A percentile compares a stretch with the other conserved stretches of the same genome.
phyloP scores from a whole-genome alignment of 2,113 vertebrate species.

The Sciurus niger region DNA sequence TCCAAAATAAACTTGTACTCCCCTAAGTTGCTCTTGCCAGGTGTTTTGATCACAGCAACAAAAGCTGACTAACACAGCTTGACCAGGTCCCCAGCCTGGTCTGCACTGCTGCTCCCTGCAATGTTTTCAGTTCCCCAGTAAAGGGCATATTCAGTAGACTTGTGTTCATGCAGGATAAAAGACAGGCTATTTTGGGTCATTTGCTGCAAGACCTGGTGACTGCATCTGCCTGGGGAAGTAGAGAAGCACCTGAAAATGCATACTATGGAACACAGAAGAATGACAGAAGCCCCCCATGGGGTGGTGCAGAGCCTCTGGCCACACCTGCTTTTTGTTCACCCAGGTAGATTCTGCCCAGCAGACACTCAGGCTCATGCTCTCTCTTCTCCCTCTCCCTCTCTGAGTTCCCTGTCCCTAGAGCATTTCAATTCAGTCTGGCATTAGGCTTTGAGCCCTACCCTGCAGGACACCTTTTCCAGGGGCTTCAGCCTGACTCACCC shows the following conservation, averaged over 20 bases:
- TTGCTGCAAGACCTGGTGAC: slow-evolving; percentile 38
- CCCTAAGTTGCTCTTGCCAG: no score
- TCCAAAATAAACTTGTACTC: no score
- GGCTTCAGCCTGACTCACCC: not conserved
- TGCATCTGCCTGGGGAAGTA: slow-evolving; percentile 24
- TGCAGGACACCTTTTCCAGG: not conserved
- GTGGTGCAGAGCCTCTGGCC: fast-evolving
- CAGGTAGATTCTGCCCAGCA: not conserved
- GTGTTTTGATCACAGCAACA: no score
- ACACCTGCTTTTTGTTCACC: not conserved
- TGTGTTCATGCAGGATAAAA: not conserved
- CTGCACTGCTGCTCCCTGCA: not conserved
- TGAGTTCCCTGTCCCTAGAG: not conserved
- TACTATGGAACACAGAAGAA: slow-evolving; percentile 2
- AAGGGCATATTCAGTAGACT: not conserved
- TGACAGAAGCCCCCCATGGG: not conserved
- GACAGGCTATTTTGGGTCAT: slow-evolving; percentile 15
- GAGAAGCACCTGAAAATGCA: not conserved
- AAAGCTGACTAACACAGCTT: not conserved
- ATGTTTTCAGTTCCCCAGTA: not conserved
- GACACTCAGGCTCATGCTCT: not conserved
- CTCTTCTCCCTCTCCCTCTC: no score
- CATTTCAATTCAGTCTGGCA: slow-evolving; percentile 10
- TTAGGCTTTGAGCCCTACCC: not conserved
- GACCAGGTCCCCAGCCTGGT: not conserved